phyloP scores from a whole-genome alignment of 2,113 vertebrate genomes.

The Apistogramma diplotaenia region DNA sequence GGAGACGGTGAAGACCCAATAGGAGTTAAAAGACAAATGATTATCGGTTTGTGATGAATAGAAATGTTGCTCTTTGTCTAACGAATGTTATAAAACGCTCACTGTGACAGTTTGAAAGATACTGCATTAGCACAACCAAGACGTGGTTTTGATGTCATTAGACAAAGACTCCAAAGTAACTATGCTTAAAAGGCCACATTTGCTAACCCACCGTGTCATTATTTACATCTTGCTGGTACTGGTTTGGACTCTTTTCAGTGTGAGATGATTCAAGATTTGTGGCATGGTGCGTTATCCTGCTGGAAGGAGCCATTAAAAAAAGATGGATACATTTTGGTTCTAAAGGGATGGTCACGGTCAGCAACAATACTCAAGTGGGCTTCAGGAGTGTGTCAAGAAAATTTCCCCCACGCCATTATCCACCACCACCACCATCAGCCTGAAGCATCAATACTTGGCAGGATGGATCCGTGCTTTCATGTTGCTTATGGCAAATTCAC shows the following conservation, averaged over 20 bases:
- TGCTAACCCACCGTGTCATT: too few relatives aligned
- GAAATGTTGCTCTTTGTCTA: neutral
- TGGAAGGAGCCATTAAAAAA: neutral
- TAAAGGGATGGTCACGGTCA: too few relatives aligned
- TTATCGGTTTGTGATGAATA: neutral
- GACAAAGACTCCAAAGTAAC: too few relatives aligned
- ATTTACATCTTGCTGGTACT: neutral
- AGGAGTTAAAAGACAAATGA: neutral
- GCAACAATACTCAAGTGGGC: too few relatives aligned
- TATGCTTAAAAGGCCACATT: fast-evolving
- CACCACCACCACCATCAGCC: too few relatives aligned
- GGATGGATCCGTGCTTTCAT: too few relatives aligned
- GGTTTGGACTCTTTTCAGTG: neutral
- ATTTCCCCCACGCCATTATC: too few relatives aligned
- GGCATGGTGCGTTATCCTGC: fast-evolving
- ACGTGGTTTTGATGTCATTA: neutral
- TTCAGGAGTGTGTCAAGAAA: too few relatives aligned
- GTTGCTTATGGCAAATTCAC: too few relatives aligned
- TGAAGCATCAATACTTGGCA: too few relatives aligned
- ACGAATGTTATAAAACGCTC: neutral
- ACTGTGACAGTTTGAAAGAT: fast-evolving
- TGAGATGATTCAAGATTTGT: neutral
- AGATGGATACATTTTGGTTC: too few relatives aligned
- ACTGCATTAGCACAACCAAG: fast-evolving
- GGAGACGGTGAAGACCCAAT: neutral